Base-by-base conservation (phyloP, 2,888 invertebrate genomes). In the Tetrapedia diversipes region DNA sequence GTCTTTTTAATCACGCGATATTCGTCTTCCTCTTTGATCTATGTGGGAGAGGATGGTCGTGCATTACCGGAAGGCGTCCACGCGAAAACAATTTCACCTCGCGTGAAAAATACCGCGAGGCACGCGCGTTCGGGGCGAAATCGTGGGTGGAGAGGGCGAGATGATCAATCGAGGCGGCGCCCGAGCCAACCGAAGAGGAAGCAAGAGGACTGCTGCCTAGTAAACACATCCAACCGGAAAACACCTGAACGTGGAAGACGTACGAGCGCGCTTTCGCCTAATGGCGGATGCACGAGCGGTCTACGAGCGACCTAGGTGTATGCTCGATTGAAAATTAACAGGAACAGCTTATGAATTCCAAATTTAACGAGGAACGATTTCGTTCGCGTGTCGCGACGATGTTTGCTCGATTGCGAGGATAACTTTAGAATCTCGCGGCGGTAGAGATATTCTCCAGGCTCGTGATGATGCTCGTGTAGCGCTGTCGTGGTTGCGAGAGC, bases 211-310 rank as follows among this genome's bases (percentile, higher is more conserved):
- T 51, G 63, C 49, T 10, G 51, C 66, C 45, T 78, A 53, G 83
- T 74, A 83, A 83, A 83, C 82, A 73, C 73, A 77, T 84, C 79
- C 74, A 68, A 60, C 56, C 59, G 63, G 66, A 78, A 78, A 74
- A 80, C 68, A 78, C 64, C 76, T 80, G 79, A 81, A 81, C 76
- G 65, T 37, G 57, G 57, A 66, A 83, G 71, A 83, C 81, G 80
- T 84, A 83, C 64, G 83, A 83, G 79, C 69, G 61, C 73, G 76
- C 79, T 83, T 79, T 81, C 77, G 43, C 60, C 63, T 27, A 67
- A 64, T 51, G 32, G 57, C 70, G 70, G 32, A 56, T 53, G 51
- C 67, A 65, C 67, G 70, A 78, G 72, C 68, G 57, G 72, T 45
- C 54, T 54, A n/a, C n/a, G n/a, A n/a, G n/a, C 41, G 59, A 70